Evolutionary conservation across 2,797 vertebrate species (phyloP).

Genomic region (Sebastes alutus): DNA sequence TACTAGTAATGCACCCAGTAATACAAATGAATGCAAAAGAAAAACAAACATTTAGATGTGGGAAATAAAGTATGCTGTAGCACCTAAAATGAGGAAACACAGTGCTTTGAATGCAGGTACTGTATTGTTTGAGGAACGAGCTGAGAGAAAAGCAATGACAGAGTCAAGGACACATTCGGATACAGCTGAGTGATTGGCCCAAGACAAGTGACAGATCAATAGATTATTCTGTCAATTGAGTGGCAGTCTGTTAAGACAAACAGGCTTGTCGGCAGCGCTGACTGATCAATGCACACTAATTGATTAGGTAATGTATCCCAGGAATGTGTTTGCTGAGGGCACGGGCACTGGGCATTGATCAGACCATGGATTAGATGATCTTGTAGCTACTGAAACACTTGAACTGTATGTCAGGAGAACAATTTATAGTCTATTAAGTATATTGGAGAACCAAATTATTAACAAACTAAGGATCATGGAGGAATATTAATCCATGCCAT

Average conservation of each 20-base stretch:
- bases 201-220: slow-evolving; percentile 8
- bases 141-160: neutral
- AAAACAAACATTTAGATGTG: neutral
- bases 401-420: neutral
- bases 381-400: neutral
- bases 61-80: neutral
- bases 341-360: neutral
- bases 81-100: neutral
- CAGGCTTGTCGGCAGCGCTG: neutral
- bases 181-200: neutral
- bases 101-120: neutral
- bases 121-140: neutral
- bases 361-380: neutral
- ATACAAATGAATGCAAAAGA: neutral
- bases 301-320: slow-evolving; percentile 31
- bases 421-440: neutral
- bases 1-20: neutral
- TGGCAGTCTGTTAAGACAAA: neutral
- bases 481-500: neutral
- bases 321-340: neutral
- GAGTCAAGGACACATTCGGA: neutral
- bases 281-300: slow-evolving; percentile 14
- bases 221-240: neutral
- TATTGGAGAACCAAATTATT: neutral
- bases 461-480: neutral